Evolutionary conservation across 2,113 vertebrate genomes (phyloP).

Genomic region (Myodes glareolus): DNA sequence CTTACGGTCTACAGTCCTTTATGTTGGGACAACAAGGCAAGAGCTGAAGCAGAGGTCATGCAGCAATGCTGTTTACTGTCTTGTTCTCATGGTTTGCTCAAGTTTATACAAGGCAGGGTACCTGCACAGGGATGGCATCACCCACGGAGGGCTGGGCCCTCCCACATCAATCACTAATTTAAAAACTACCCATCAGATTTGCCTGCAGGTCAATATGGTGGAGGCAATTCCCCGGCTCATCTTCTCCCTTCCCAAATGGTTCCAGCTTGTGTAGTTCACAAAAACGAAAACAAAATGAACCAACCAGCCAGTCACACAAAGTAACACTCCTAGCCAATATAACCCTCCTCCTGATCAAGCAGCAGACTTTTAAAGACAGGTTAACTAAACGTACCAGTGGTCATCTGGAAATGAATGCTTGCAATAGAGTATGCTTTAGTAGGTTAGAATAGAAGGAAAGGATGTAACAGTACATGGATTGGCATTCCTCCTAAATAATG

Average conservation of each 20-base stretch:
- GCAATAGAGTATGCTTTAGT: not conserved
- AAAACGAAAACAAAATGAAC: not conserved
- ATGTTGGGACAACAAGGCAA: not conserved
- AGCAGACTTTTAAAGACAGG: constrained; percentile 11
- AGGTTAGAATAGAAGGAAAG: constrained; percentile 21
- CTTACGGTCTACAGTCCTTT: not conserved
- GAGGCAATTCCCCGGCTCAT: not conserved
- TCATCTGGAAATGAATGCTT: not conserved
- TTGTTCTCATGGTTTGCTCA: not conserved
- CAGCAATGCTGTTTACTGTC: not conserved
- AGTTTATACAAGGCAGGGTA: not conserved
- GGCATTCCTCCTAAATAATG: not conserved
- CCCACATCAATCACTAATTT: not conserved
- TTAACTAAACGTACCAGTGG: not conserved
- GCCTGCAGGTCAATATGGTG: not conserved
- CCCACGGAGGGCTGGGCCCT: not conserved
- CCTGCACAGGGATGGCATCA: not conserved
- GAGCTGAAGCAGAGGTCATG: not conserved
- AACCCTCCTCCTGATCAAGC: not conserved
- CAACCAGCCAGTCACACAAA: not conserved
- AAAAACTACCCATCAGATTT: not conserved
- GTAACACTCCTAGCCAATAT: not conserved
- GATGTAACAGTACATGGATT: not conserved
- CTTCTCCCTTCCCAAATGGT: not conserved
- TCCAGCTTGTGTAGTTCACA: not conserved